These are phyloP conservation scores for Pangasius sanitwongsei DNA, from an alignment of 2,797 vertebrate species.

Conservation along the genomic window DNA sequence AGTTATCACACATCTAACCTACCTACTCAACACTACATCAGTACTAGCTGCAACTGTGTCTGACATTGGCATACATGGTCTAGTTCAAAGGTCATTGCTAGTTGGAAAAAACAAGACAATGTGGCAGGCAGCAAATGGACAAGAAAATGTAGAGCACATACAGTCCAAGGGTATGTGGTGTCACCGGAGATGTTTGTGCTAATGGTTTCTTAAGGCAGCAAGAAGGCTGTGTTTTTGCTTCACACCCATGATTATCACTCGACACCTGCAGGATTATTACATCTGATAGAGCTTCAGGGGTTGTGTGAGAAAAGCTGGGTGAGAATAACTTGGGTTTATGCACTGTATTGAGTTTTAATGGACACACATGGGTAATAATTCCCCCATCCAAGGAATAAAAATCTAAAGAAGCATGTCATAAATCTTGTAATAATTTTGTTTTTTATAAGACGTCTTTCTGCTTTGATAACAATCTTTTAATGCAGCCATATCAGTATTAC, in stretches of 20 bases:
- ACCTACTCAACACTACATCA: conserved; percentile 20
- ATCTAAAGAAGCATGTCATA: conserved; percentile 12
- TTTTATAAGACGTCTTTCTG: not conserved
- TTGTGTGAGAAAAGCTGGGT: conserved; percentile 8
- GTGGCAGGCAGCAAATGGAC: conserved; percentile 38
- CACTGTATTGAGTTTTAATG: conserved; percentile 26
- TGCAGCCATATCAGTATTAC: not conserved
- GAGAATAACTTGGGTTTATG: conserved; percentile 1
- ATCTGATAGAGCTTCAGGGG: conserved; percentile 43
- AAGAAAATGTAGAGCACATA: conserved; percentile 39
- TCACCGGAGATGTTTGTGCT: conserved; percentile 44
- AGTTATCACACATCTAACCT: conserved; percentile 36
- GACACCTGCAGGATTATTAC: conserved; percentile 50
- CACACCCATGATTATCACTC: conserved; percentile 47
- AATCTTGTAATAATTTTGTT: not conserved
- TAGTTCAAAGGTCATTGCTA: conserved; percentile 38
- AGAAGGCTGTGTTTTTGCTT: conserved; percentile 43
- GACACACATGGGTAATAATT: conserved; percentile 10
- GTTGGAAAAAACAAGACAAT: conserved; percentile 42
- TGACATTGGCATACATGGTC: conserved; percentile 32
- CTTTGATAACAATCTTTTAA: not conserved
- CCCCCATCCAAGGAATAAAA: not conserved
- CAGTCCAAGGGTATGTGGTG: conserved; percentile 48
- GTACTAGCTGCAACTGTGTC: not conserved
- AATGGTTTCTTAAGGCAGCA: conserved; percentile 53